phyloP scores from a whole-genome alignment of 2,797 vertebrate species.

The Arrhamphus sclerolepis region DNA sequence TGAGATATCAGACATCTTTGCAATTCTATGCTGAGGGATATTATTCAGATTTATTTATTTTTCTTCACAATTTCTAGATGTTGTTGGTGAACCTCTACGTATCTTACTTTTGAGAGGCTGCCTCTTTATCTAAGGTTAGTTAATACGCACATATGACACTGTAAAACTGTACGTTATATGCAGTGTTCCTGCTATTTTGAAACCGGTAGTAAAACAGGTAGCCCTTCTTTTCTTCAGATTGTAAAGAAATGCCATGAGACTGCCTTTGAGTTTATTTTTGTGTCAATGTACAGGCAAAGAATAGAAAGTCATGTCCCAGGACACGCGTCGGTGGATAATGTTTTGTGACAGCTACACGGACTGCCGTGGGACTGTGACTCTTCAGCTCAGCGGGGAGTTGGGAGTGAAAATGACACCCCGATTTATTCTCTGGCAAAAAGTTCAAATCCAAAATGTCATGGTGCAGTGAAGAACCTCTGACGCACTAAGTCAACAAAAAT shows the following conservation, averaged over 20 bases:
- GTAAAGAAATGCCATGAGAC: background rate
- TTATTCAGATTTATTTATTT: no score
- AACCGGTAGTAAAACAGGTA: no score
- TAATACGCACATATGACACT: no score
- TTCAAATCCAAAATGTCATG: background rate
- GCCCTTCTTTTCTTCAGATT: no score
- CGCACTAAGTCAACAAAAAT: background rate
- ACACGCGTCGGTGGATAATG: background rate
- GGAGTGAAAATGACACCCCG: background rate
- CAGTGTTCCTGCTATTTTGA: no score
- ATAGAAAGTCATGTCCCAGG: background rate
- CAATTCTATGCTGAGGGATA: no score
- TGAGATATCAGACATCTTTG: no score
- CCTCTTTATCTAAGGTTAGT: no score
- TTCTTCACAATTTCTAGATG: no score
- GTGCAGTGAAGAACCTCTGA: background rate
- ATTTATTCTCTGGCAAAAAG: background rate
- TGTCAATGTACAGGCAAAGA: background rate
- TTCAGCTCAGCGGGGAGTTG: background rate
- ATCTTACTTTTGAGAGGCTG: no score
- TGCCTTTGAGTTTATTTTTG: background rate
- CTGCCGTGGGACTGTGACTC: background rate
- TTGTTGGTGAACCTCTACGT: no score
- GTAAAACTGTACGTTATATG: no score
- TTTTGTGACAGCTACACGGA: background rate